Base-by-base conservation (phyloP, 2,797 vertebrate genomes). In the Sebastes minor region DNA sequence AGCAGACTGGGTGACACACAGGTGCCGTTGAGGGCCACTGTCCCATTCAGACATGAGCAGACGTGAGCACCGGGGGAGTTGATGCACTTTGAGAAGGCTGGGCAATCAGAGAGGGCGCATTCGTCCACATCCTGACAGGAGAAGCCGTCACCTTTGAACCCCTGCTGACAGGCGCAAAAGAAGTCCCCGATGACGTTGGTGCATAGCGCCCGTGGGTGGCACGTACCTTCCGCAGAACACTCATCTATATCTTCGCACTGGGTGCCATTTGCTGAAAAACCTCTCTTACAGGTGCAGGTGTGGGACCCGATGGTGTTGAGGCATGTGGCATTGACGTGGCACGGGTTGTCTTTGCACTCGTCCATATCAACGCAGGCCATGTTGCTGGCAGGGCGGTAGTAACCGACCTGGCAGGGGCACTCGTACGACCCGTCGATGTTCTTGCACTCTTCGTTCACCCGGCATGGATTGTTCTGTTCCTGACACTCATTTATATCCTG, bases 1-100 rank as follows among this genome's bases (percentile, higher is more conserved):
- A 82, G 16, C 1, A 20, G 72, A 74, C 77, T 92, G 35, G 95
- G 96, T 32, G 60, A 20, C 64, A 82, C 83, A 62, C 97, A 97
- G 35, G 86, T 91, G 60, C 86, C 82, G 25, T 95, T 95, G 5
- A 80, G 77, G 12, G 86, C 92, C 56, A 97, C 64, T 0, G 95
- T 96, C 18, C 96, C 95, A 67, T 97, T 97, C 66, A 95, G 80
- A 86, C 97, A 97, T 2, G 96, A 97, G 80, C 97, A 97, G 59
- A 97, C 94, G 22, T 95, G 84, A 18, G 95, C 85, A 13, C 96
- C 96, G 1, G 95, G 91, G 3, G 96, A 96, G 91, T 97, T 97
- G 76, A 97, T 74, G 59, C 97, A 97, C 35, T 82, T 57, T 13
- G 96, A 94, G 53, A 90, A 88, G 14, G 66, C 4, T 2, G 95